Conservation (phyloP, 2,888 invertebrate species). For the Meteorus cinctellus region DNA sequence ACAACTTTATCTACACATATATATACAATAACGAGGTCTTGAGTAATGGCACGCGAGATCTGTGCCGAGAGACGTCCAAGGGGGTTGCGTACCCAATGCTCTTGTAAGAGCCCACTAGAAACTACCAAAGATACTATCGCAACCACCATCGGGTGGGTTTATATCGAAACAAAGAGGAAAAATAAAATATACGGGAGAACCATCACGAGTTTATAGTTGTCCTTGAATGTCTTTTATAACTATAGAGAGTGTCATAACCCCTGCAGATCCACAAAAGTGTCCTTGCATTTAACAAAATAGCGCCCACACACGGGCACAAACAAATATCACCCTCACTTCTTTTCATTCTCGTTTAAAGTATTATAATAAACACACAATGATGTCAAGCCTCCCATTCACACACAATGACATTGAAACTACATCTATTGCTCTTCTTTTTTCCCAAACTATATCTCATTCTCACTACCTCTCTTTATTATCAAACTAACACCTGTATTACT, state of each 20-base stretch:
- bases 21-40: constrained; percentile 6
- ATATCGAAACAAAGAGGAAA: not conserved
- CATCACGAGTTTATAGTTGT: not conserved
- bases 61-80: constrained; percentile 46
- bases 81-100: constrained; percentile 18
- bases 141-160: constrained; percentile 16
- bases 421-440: constrained; percentile 1
- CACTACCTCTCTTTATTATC: not conserved
- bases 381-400: constrained; percentile 7
- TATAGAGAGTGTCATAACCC: constrained; percentile 7
- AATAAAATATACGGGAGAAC: constrained; percentile 6
- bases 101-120: not conserved
- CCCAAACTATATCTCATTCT: not conserved
- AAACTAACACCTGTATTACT: constrained; percentile 27
- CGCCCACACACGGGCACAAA: not conserved
- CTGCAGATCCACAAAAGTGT: not conserved
- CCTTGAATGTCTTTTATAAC: not conserved
- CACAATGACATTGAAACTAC: constrained; percentile 21
- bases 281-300: not conserved
- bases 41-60: constrained; percentile 14
- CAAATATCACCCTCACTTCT: constrained; percentile 17
- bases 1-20: constrained; percentile 1
- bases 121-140: constrained; percentile 35
- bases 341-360: constrained; percentile 12
- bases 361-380: not conserved